A percentile compares a stretch with the other conserved stretches of the same genome.
phyloP scores from a whole-genome alignment of 2,888 invertebrate species.

The Melanchra persicariae region DNA sequence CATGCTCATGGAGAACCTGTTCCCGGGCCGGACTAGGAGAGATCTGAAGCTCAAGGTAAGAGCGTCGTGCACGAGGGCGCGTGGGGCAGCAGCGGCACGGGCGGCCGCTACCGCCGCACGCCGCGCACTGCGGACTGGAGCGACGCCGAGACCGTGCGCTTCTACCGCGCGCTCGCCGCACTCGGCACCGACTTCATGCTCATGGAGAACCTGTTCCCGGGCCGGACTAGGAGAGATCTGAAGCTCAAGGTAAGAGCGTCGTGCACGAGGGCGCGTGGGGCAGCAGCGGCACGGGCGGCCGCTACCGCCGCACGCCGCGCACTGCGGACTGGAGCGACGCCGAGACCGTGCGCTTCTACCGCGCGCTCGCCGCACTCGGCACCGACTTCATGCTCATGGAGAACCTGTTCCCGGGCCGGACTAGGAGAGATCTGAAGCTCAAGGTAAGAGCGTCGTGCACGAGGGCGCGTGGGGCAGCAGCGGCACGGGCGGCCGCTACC shows the following conservation, averaged over 20 bases:
- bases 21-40: too few species aligned
- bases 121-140: constrained; percentile 94
- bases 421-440: constrained; percentile 95
- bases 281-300: constrained; percentile 86
- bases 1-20: too few species aligned
- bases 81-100: constrained; percentile 84
- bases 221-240: constrained; percentile 94
- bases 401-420: constrained; percentile 94
- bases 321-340: constrained; percentile 94
- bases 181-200: constrained; percentile 98
- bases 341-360: constrained; percentile 97
- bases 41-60: too few species aligned
- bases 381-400: constrained; percentile 98
- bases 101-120: constrained; percentile 92
- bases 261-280: constrained; percentile 89
- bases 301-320: constrained; percentile 92
- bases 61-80: constrained; percentile 92
- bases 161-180: constrained; percentile 97
- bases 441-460: constrained; percentile 92
- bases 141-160: constrained; percentile 95
- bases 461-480: constrained; percentile 90
- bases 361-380: constrained; percentile 96
- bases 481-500: constrained; percentile 91
- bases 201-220: constrained; percentile 96
- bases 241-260: constrained; percentile 93